Evolutionary conservation across 2,113 vertebrate species (phyloP).

Genomic region (Pipra filicauda): DNA sequence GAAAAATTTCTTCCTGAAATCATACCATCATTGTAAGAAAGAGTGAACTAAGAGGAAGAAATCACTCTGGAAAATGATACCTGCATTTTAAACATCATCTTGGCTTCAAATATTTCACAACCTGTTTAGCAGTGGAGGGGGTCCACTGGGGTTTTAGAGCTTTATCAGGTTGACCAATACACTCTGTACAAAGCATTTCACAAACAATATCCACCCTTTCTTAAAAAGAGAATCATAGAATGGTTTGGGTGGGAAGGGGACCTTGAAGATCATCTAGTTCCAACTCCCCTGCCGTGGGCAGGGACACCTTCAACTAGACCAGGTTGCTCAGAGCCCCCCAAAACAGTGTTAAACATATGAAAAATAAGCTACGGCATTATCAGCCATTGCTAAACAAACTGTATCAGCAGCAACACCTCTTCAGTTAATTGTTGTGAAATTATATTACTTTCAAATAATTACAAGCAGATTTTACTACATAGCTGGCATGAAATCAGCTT

Average conservation of each 20-base stretch:
- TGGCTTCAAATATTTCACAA: background rate
- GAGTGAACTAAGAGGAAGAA: background rate
- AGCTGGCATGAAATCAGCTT: background rate
- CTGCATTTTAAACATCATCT: background rate
- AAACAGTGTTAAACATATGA: background rate
- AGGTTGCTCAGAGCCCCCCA: background rate
- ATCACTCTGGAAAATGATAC: background rate
- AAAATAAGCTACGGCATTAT: background rate
- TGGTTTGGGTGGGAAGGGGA: background rate
- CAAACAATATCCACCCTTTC: background rate
- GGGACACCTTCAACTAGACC: background rate
- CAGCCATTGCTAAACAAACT: background rate
- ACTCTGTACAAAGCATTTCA: background rate
- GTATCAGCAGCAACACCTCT: background rate
- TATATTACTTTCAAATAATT: background rate
- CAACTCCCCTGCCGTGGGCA: background rate
- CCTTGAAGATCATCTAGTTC: background rate
- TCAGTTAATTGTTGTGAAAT: background rate
- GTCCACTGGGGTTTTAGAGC: background rate
- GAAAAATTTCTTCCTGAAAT: background rate
- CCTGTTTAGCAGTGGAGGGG: background rate
- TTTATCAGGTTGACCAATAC: background rate
- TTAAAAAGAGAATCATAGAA: background rate
- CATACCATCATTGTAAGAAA: background rate
- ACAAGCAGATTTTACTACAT: background rate